Conservation (phyloP, 2,888 invertebrate species). For the Athalia circularis region DNA sequence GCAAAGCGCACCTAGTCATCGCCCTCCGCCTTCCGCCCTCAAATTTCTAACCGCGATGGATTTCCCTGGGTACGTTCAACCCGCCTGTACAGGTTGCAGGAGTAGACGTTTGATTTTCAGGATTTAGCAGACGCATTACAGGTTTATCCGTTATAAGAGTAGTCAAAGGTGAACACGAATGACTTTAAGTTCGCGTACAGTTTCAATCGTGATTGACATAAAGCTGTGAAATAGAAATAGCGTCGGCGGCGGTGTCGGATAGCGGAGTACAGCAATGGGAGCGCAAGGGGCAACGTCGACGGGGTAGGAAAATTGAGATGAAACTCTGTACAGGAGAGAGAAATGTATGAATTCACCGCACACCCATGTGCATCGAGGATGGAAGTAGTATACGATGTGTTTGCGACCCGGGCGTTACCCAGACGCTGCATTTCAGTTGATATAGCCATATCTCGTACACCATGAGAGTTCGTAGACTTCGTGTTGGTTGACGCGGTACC, state of each 20-base stretch:
- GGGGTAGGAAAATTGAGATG: no score
- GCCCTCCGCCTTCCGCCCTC: neutral
- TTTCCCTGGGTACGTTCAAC: slow-evolving; percentile 26
- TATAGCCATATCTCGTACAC: slow-evolving; percentile 2
- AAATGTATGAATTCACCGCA: slow-evolving; percentile 2
- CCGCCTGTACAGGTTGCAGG: no score
- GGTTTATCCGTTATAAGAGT: no score
- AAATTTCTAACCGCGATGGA: neutral
- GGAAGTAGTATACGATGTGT: neutral
- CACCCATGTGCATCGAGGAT: neutral
- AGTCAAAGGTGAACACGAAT: no score
- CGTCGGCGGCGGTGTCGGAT: no score
- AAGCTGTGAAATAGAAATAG: no score
- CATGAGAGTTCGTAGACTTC: slow-evolving; percentile 32
- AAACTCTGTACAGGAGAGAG: neutral
- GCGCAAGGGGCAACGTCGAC: no score
- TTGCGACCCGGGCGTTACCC: slow-evolving; percentile 35
- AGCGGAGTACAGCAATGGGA: no score
- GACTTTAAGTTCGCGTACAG: no score
- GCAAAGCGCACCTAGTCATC: slow-evolving; percentile 24
- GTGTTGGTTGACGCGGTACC: slow-evolving; percentile 37
- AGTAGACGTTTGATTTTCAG: no score
- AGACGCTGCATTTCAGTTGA: neutral
- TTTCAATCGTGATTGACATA: no score
- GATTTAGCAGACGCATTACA: no score